Conservation (phyloP, 2,113 vertebrate genomes). For the Apteryx mantelli region DNA sequence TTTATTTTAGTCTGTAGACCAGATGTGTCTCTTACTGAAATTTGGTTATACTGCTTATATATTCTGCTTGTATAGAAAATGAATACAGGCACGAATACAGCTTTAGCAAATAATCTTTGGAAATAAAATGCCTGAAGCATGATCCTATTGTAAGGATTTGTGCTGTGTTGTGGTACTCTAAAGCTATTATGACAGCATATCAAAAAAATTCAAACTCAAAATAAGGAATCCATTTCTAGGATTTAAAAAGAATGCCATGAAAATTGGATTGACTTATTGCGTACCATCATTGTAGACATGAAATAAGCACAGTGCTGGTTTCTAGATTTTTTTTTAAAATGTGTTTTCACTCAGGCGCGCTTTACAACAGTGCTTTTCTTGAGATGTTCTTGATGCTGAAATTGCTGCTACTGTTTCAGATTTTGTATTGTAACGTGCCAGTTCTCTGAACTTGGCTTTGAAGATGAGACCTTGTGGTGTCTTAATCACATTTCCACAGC, state of each 20-base stretch:
- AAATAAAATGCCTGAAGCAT: slow-evolving; percentile 44
- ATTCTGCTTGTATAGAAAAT: slow-evolving; percentile 29
- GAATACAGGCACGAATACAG: background rate
- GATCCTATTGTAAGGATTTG: slow-evolving; percentile 57
- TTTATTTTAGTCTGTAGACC: slow-evolving; percentile 5
- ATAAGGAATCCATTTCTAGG: background rate
- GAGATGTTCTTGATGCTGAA: background rate
- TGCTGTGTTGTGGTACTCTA: background rate
- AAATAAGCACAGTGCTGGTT: background rate
- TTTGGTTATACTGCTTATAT: background rate
- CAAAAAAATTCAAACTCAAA: background rate
- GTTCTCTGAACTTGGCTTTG: background rate
- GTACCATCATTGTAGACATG: background rate
- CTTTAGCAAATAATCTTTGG: slow-evolving; percentile 44
- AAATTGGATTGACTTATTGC: background rate
- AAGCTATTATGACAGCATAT: background rate
- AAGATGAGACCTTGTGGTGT: background rate
- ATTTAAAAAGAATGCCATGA: background rate
- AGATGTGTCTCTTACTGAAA: slow-evolving; percentile 1
- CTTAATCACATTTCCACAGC: background rate
- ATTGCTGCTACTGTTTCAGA: background rate
- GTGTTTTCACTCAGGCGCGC: background rate
- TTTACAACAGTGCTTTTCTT: background rate
- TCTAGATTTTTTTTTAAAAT: background rate
- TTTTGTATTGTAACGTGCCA: background rate